phyloP scores from a whole-genome alignment of 2,113 vertebrate species.

The Eira barbara region DNA sequence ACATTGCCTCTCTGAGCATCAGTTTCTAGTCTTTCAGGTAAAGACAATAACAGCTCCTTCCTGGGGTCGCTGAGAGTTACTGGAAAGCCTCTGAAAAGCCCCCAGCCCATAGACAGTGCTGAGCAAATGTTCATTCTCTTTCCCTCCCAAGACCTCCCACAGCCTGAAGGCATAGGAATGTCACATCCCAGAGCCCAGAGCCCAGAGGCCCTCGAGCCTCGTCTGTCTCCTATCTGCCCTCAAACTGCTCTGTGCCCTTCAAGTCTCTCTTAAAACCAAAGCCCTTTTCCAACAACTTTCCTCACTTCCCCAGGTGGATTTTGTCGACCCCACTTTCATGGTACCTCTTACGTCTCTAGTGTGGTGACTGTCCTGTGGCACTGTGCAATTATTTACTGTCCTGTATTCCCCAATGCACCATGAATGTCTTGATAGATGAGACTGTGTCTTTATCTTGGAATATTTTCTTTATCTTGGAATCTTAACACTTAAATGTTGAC shows the following conservation, averaged over 20 bases:
- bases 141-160: neutral
- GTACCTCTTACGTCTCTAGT: neutral
- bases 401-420: neutral
- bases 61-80: neutral
- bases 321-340: neutral
- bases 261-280: neutral
- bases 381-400: neutral
- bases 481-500: constrained; percentile 27
- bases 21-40: neutral
- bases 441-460: neutral
- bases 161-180: neutral
- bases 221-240: neutral
- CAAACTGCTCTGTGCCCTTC: neutral
- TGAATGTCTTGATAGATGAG: neutral
- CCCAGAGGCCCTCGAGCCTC: neutral
- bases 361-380: neutral
- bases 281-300: neutral
- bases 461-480: neutral
- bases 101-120: neutral
- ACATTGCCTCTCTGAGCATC: neutral
- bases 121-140: neutral
- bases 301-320: neutral
- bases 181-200: neutral
- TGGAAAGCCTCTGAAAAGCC: neutral
- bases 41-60: neutral